These are phyloP conservation scores for Anabacerthia variegaticeps DNA, from an alignment of 2,797 vertebrate genomes.

Conservation along the genomic window DNA sequence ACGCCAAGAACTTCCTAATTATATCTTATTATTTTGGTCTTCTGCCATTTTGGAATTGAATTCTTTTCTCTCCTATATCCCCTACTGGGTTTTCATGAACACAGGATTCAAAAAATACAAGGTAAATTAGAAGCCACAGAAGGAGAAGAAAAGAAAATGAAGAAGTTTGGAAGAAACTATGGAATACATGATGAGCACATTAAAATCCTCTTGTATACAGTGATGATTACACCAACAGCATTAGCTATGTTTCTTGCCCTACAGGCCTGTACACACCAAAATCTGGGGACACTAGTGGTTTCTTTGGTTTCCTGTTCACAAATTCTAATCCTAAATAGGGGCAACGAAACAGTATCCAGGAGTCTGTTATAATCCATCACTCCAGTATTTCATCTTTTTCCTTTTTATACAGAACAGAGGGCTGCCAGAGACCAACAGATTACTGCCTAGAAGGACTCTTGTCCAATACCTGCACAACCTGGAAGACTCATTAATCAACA, in stretches of 20 bases:
- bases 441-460: neutral
- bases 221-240: neutral
- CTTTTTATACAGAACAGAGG: neutral
- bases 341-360: neutral
- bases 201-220: neutral
- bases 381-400: neutral
- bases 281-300: neutral
- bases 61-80: neutral
- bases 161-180: neutral
- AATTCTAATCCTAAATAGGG: neutral
- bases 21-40: neutral
- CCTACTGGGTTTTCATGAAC: neutral
- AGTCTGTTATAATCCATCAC: neutral
- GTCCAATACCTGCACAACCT: neutral
- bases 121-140: neutral
- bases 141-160: neutral
- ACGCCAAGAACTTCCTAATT: slow-evolving; percentile 25
- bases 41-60: neutral
- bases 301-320: neutral
- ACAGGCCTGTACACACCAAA: neutral
- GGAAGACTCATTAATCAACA: neutral
- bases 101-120: neutral
- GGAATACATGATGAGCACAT: neutral
- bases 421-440: neutral
- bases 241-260: neutral